Base-by-base conservation (phyloP, 2,888 invertebrate species). In the Dichetophora obliterata region DNA sequence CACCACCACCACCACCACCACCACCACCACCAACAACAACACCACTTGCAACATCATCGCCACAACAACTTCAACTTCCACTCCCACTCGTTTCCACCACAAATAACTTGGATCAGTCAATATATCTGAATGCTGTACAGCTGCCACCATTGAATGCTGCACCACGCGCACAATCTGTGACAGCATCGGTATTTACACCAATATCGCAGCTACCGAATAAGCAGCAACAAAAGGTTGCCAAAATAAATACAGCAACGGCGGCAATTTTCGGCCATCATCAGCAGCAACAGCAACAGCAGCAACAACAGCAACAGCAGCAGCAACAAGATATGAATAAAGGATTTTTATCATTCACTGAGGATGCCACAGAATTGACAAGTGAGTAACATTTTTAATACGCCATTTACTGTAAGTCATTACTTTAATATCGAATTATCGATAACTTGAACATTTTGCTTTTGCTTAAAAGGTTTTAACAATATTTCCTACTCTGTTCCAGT, bases 321-420 rank as follows among this genome's bases (percentile, higher is more conserved):
- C 84, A 76, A 83, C 82, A 79, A 5, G 97, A 97, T 90, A 97
- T 98, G 97, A 96, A 95, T 91, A 95, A 95, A 90, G 96, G 95
- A 90, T 97, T 94, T 92, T 92, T 96, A 88, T 94, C 94, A 90
- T 96, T 95, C 90, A 93, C 94, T 85, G 95, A 95, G 88, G 94
- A 95, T 90, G 94, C 94, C 89, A 91, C 93, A 82, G 95, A 95
- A 86, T 91, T 94, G 88, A 95, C 95, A 91, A 95, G 96, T 96
- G 91, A 94, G 95, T 94, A 88, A 27, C 68, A 34, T 75, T 79
- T 76, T 54, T 54, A 54, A 19, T 54, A 19, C 5, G 5, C 5
- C 52, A 43, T 54, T 19, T 16, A 16, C 5, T 9, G 1, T 19
- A 52, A 43, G 1, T 11, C 2, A 11, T 14, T 14, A 11, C 3